Conservation (phyloP, 2,888 invertebrate species). For the Athalia circularis region DNA sequence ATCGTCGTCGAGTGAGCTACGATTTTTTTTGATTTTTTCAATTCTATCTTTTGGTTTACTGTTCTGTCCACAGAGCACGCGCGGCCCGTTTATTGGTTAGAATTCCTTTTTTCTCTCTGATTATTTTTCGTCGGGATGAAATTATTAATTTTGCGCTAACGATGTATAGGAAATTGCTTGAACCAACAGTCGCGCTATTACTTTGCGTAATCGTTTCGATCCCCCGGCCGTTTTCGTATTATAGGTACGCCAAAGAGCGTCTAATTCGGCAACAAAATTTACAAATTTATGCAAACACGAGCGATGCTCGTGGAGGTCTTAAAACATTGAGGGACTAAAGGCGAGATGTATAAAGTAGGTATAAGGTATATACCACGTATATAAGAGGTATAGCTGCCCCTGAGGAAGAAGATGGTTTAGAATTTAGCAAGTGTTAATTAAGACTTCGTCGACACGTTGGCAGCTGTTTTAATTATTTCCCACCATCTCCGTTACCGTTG, state of each 20-base stretch:
- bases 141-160: too few species aligned
- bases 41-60: too few species aligned
- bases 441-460: slow-evolving; percentile 21
- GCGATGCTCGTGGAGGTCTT: background rate
- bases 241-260: background rate
- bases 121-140: too few species aligned
- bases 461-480: slow-evolving; percentile 34
- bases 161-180: too few species aligned
- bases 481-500: background rate
- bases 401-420: slow-evolving; percentile 17
- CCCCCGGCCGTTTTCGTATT: background rate
- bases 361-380: background rate
- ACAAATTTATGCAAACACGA: slow-evolving; percentile 7
- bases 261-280: slow-evolving; percentile 14
- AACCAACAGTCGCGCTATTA: background rate
- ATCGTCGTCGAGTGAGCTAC: too few species aligned
- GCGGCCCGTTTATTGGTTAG: too few species aligned
- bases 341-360: background rate
- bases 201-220: background rate
- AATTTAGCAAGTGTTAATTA: slow-evolving; percentile 36
- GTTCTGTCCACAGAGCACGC: too few species aligned
- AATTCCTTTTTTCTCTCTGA: too few species aligned
- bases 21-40: too few species aligned
- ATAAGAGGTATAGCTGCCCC: background rate
- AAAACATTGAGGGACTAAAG: background rate